These are phyloP conservation scores for Archaeoteleia sp. DNA, from an alignment of 2,888 invertebrate species.

Conservation along the genomic window DNA sequence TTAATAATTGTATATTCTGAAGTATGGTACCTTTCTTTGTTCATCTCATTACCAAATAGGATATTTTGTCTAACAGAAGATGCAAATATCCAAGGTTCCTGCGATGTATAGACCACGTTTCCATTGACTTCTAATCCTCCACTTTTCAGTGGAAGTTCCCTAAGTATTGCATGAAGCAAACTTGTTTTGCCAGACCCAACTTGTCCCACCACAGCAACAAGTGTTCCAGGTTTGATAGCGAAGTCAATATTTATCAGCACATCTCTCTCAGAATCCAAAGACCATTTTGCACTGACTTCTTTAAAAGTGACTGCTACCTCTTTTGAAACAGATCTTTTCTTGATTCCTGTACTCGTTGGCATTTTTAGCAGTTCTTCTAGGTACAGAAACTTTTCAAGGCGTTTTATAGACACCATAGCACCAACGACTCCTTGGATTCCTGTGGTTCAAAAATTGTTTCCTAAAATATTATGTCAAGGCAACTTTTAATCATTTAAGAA, in stretches of 20 bases:
- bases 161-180: slow-evolving; percentile 77
- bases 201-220: slow-evolving; percentile 81
- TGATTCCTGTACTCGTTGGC: too few relatives aligned
- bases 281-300: slow-evolving; percentile 83
- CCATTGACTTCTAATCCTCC: slow-evolving; percentile 77
- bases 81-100: slow-evolving; percentile 89
- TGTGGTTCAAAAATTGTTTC: slow-evolving; percentile 61
- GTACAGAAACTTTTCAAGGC: slow-evolving; percentile 71
- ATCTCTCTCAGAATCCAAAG: slow-evolving; percentile 78
- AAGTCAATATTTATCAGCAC: slow-evolving; percentile 82
- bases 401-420: slow-evolving; percentile 78
- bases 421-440: slow-evolving; percentile 81
- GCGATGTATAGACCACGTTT: slow-evolving; percentile 84
- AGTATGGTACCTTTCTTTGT: slow-evolving; percentile 67
- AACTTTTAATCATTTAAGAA: too few relatives aligned
- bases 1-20: too few relatives aligned
- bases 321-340: neutral
- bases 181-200: slow-evolving; percentile 82
- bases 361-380: slow-evolving; percentile 51
- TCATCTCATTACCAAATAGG: slow-evolving; percentile 68
- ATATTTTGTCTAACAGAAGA: slow-evolving; percentile 81
- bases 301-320: slow-evolving; percentile 28
- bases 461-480: too few relatives aligned
- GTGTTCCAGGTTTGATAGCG: slow-evolving; percentile 79
- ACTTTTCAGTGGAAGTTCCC: slow-evolving; percentile 77